A percentile compares a stretch with the other conserved stretches of the same genome.
phyloP scores from a whole-genome alignment of 1,140 invertebrate genomes.

The Planococcus citri region DNA sequence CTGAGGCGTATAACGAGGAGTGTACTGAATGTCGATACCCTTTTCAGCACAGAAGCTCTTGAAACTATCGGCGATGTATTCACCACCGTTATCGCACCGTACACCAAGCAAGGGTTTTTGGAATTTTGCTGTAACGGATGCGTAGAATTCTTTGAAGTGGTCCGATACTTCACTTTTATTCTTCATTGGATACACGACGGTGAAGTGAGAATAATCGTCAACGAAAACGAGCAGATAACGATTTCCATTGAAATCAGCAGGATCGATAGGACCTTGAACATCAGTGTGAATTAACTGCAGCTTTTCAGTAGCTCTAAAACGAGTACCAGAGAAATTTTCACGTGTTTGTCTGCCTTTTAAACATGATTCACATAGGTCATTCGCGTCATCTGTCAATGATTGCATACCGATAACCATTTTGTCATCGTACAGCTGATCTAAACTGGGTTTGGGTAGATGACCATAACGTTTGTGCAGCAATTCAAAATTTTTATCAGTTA shows the following conservation, averaged over 20 bases:
- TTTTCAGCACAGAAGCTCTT: slow-evolving; percentile 26
- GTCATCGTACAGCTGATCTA: no score
- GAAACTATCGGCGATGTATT: slow-evolving; percentile 22
- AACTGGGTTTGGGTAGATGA: no score
- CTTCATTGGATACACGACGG: slow-evolving; percentile 33
- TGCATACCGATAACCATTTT: no score
- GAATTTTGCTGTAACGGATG: slow-evolving; percentile 31
- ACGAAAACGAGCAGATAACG: slow-evolving; percentile 33
- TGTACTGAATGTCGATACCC: slow-evolving; percentile 30
- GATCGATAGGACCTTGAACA: slow-evolving; percentile 31
- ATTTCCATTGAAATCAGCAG: slow-evolving; percentile 29
- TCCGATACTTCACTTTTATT: slow-evolving; percentile 33
- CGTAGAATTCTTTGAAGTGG: slow-evolving; percentile 32
- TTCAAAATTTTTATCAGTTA: no score
- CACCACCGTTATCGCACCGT: slow-evolving; percentile 23
- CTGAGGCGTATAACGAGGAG: slow-evolving; percentile 30
- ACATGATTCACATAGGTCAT: not conserved
- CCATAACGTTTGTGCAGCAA: no score
- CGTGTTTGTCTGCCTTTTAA: not conserved
- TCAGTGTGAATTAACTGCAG: slow-evolving; percentile 12
- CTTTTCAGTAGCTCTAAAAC: not conserved
- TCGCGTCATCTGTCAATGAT: no score
- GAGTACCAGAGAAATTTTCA: not conserved
- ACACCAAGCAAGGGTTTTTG: slow-evolving; percentile 12
- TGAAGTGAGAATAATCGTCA: slow-evolving; percentile 33